These are phyloP conservation scores for Parapristionchus giblindavisi DNA, from an alignment of 2,888 invertebrate genomes.

Conservation along the genomic window DNA sequence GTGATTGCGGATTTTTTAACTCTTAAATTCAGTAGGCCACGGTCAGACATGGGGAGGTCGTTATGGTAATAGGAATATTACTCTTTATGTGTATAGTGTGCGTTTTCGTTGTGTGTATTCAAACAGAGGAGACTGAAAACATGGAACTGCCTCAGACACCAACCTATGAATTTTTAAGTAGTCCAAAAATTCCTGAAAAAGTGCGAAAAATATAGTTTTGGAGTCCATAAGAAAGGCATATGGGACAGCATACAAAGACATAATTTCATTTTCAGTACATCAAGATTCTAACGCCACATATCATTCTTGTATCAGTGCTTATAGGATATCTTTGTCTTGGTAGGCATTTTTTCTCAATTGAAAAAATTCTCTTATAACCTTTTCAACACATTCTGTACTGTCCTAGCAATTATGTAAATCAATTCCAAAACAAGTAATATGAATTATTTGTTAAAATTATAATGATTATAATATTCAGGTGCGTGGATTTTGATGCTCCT, in stretches of 20 bases:
- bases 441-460: too few species aligned
- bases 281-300: conserved; percentile 69
- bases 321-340: conserved; percentile 69
- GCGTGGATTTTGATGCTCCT: conserved; percentile 68
- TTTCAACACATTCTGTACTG: too few species aligned
- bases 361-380: not conserved
- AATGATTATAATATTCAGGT: conserved; percentile 15
- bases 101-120: not conserved
- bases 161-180: too few species aligned
- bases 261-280: conserved; percentile 59
- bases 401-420: too few species aligned
- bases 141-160: not conserved
- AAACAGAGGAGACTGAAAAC: not conserved
- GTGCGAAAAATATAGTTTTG: too few species aligned
- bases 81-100: too few species aligned
- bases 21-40: too few species aligned
- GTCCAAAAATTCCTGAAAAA: too few species aligned
- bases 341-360: conserved; percentile 37
- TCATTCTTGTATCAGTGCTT: conserved; percentile 67
- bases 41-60: too few species aligned
- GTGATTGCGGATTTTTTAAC: too few species aligned
- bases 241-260: not conserved
- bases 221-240: not conserved
- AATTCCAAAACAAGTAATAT: too few species aligned
- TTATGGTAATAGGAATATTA: too few species aligned